phyloP scores from a whole-genome alignment of 2,113 vertebrate species.

The Fukomys damarensis region DNA sequence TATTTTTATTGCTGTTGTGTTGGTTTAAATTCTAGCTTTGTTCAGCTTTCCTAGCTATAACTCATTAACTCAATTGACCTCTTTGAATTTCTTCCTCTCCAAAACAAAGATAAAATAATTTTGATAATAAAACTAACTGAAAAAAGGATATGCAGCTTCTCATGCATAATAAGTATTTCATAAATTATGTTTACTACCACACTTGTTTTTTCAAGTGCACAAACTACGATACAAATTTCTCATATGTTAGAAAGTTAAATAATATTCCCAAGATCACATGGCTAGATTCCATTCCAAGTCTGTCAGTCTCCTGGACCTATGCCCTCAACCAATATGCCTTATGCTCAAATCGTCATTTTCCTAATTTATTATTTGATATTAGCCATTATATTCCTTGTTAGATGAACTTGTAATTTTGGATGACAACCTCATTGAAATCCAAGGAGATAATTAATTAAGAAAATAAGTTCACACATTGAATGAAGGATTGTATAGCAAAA shows the following conservation, averaged over 20 bases:
- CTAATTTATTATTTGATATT: background rate
- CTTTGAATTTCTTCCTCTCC: background rate
- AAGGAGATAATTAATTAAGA: background rate
- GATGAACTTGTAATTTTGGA: background rate
- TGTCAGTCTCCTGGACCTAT: background rate
- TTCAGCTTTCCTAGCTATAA: background rate
- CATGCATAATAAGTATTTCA: background rate
- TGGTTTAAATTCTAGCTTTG: background rate
- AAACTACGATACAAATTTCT: background rate
- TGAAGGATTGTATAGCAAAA: background rate
- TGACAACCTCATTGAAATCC: background rate
- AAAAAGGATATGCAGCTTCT: background rate
- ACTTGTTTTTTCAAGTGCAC: constrained; percentile 17
- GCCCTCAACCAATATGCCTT: background rate
- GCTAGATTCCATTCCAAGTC: background rate
- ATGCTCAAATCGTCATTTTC: background rate
- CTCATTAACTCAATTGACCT: background rate
- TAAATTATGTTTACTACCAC: background rate
- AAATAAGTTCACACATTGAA: background rate
- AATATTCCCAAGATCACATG: background rate
- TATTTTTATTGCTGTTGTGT: background rate
- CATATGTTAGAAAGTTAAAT: background rate
- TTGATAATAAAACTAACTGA: background rate
- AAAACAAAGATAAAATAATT: constrained; percentile 50
- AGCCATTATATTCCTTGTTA: background rate